Base-by-base conservation (phyloP, 2,888 invertebrate species). In the Ennomos fuscantarius region DNA sequence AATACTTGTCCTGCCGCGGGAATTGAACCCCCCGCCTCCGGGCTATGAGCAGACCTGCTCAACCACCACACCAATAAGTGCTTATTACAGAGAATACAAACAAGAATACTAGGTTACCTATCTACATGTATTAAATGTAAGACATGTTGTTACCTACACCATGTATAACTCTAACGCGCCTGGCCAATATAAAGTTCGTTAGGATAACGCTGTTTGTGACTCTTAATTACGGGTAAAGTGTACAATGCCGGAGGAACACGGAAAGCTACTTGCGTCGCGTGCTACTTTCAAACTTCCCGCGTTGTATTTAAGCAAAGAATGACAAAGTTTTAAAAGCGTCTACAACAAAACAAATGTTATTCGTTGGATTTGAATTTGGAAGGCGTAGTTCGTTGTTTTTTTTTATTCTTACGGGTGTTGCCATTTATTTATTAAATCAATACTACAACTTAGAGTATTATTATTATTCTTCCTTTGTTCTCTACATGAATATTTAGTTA, bases 171-270 rank as follows among this genome's bases (percentile, higher is more conserved):
- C 43, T 49, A 59, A 53, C 60, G 59, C 62, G 66, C 66, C 64
- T 66, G 52, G 60, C 55, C 65, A 68, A 72, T 74, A 72, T 71
- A 73, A 70, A 67, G 70, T 69, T 74, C 66, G 70, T 78, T 78
- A 77, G 66, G 65, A 71, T 76, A 77, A 76, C 70, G 66, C 67
- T 72, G 69, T 70, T 75, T 72, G 65, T 67, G 73, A 71, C 70
- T 77, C 69, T 76, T 79, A 77, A 75, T 77, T 77, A 74, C 72
- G 55, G 62, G 68, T 66, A 70, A 71, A 72, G 69, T 69, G 70
- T 65, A 65, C 68, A 66, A 66, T 63, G 63, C 58, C 51, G 57
- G 65, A 67, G 67, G 64, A 35, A 62, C 63, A 65, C 52, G 63
- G 49, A 68, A 73, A 55, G 68, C 67, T 68, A 73, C 69, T 63